These are phyloP conservation scores for Harpegnathos saltator DNA, from an alignment of 1,140 invertebrate genomes.

Conservation along the genomic window DNA sequence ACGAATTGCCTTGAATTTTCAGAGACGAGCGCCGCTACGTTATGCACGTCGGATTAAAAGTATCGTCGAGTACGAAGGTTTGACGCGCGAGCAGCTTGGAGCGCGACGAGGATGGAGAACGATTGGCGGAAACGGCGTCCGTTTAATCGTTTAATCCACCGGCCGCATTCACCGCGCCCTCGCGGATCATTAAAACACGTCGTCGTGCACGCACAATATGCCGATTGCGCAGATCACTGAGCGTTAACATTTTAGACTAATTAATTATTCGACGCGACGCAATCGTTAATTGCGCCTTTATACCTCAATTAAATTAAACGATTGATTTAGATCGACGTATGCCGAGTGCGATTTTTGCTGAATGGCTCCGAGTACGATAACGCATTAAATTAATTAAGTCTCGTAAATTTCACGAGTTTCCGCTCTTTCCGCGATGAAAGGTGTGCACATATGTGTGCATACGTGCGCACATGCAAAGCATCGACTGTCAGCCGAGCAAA, in stretches of 20 bases:
- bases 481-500: too few species aligned
- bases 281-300: constrained; percentile 25
- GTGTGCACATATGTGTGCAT: background rate
- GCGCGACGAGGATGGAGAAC: too few species aligned
- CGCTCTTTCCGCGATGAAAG: too few species aligned
- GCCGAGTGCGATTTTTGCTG: background rate
- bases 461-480: too few species aligned
- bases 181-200: constrained; percentile 9
- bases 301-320: constrained; percentile 19
- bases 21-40: too few species aligned
- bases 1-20: too few species aligned
- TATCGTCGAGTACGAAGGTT: background rate
- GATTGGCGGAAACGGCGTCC: too few species aligned
- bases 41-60: too few species aligned
- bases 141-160: constrained; percentile 6
- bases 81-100: background rate
- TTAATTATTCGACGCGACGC: constrained; percentile 25
- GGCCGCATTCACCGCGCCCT: background rate
- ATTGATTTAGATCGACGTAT: background rate
- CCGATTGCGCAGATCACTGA: background rate
- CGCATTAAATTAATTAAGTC: constrained; percentile 23
- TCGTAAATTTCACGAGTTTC: too few species aligned
- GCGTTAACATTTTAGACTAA: constrained; percentile 29
- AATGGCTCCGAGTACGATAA: constrained; percentile 4
- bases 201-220: background rate